A percentile compares a stretch with the other conserved stretches of the same genome.
phyloP scores from a whole-genome alignment of 1,140 invertebrate species.

The Atta cephalotes region DNA sequence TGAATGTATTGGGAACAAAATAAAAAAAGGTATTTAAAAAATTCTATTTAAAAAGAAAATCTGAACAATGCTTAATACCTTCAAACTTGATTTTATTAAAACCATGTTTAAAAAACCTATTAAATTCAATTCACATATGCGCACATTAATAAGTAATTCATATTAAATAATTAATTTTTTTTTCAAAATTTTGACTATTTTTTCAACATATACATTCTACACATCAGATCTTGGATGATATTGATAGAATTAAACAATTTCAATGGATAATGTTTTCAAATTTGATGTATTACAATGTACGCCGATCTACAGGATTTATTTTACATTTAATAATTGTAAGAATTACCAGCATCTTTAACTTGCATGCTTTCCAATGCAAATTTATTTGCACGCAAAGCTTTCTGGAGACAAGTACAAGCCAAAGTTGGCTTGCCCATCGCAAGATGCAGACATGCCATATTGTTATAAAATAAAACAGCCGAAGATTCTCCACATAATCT shows the following conservation, averaged over 20 bases:
- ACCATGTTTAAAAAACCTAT: no score
- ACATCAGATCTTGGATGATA: no score
- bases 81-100: no score
- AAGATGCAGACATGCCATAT: conserved; percentile 95
- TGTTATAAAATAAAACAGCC: conserved; percentile 94
- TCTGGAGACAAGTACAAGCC: conserved; percentile 94
- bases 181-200: no score
- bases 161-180: no score
- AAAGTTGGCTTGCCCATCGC: conserved; percentile 95
- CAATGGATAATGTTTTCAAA: no score
- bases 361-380: conserved; percentile 86
- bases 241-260: no score
- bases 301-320: no score
- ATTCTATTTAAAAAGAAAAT: neutral
- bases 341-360: conserved; percentile 82
- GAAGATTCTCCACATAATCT: conserved; percentile 89
- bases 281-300: no score
- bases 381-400: conserved; percentile 94
- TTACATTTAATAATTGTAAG: neutral
- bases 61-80: neutral
- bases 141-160: no score
- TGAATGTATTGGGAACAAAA: conserved; percentile 23
- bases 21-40: neutral
- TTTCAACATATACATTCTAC: no score
- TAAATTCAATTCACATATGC: no score